Evolutionary conservation across 2,113 vertebrate genomes (phyloP).

Genomic region (Acrocephalus kingi): DNA sequence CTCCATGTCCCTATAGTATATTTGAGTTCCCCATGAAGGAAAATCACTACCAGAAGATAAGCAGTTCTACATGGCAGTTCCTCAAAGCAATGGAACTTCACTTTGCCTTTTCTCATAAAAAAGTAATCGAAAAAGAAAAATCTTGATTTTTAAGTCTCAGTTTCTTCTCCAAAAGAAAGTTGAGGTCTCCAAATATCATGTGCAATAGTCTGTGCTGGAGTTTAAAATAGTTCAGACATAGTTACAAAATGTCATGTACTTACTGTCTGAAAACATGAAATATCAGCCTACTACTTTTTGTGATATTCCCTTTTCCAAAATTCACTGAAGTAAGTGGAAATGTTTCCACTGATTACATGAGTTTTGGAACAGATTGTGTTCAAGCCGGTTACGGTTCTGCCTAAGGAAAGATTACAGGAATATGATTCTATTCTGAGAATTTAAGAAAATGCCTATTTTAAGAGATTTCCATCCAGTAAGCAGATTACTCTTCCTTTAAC

Average conservation of each 20-base stretch:
- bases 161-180: background rate
- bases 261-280: background rate
- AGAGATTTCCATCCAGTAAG: background rate
- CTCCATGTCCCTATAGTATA: background rate
- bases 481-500: too few relatives aligned
- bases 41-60: background rate
- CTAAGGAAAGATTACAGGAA: slow-evolving; percentile 13
- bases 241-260: background rate
- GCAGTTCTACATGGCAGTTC: background rate
- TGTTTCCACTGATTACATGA: background rate
- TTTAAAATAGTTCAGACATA: slow-evolving; percentile 2
- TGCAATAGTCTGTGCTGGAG: background rate
- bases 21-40: background rate
- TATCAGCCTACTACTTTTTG: background rate
- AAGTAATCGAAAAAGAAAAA: background rate
- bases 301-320: background rate
- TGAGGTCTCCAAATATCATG: background rate
- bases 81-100: background rate
- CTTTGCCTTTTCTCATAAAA: background rate
- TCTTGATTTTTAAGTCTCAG: background rate
- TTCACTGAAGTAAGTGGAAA: background rate
- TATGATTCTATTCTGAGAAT: slow-evolving; percentile 17
- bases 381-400: background rate
- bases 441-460: slow-evolving; percentile 26
- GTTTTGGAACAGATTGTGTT: slow-evolving; percentile 39